phyloP scores from a whole-genome alignment of 2,113 vertebrate genomes.

The Suricata suricatta region DNA sequence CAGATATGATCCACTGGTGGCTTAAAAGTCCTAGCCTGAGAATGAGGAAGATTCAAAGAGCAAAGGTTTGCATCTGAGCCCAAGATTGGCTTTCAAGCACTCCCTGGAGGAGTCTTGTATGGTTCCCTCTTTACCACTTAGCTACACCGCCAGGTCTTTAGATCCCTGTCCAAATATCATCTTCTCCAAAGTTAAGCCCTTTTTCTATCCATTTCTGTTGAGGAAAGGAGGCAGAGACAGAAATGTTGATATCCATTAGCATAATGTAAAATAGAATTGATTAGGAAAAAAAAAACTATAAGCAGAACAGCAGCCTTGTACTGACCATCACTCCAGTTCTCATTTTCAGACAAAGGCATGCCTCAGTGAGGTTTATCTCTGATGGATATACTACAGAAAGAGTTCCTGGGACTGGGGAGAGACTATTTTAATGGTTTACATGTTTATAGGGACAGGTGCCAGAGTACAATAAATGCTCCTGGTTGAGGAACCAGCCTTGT shows the following conservation, averaged over 20 bases:
- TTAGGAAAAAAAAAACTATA: not conserved
- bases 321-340: not conserved
- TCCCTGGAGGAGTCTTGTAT: not conserved
- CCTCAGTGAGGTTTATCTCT: accelerated
- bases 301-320: not conserved
- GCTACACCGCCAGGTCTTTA: not conserved
- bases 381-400: not conserved
- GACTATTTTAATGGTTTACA: not conserved
- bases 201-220: not conserved
- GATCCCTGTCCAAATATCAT: not conserved
- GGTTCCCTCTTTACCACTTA: not conserved
- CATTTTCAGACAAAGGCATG: not conserved
- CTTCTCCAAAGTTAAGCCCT: not conserved
- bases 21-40: not conserved
- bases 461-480: not conserved
- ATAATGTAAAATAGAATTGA: not conserved
- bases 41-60: not conserved
- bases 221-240: not conserved
- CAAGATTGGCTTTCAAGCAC: not conserved
- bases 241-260: not conserved
- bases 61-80: not conserved
- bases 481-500: not conserved
- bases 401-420: not conserved
- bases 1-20: not conserved
- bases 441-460: too few species aligned